Percentiles rank a stretch among this genome's conserved stretches.
Conservation (phyloP, 2,113 vertebrate genomes). For the Martes martes region DNA sequence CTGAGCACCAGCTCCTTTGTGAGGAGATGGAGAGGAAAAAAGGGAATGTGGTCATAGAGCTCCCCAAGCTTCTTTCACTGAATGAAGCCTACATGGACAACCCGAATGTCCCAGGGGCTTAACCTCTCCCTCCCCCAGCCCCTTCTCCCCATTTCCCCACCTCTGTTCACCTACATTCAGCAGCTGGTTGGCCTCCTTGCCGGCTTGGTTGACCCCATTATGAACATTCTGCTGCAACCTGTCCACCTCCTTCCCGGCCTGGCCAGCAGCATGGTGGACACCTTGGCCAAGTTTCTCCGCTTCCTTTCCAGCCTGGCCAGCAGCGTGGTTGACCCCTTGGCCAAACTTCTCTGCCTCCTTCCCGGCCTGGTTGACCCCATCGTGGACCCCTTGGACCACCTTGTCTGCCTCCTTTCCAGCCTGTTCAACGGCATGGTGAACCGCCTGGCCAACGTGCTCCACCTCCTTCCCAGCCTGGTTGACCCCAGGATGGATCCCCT, state of each 20-base stretch:
- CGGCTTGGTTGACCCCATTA: slow-evolving; percentile 73
- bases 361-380: slow-evolving; percentile 63
- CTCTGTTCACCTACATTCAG: slow-evolving; percentile 77
- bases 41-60: not conserved
- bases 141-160: slow-evolving; percentile 44
- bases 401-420: slow-evolving; percentile 64
- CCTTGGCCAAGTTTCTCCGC: slow-evolving; percentile 68
- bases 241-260: slow-evolving; percentile 71
- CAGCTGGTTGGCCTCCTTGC: slow-evolving; percentile 74
- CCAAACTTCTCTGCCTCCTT: slow-evolving; percentile 66
- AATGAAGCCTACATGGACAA: not conserved
- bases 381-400: slow-evolving; percentile 41
- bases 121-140: slow-evolving; percentile 36
- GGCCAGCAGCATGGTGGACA: slow-evolving; percentile 65
- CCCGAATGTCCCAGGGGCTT: not conserved
- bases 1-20: not conserved
- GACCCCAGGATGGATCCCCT: not conserved
- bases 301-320: slow-evolving; percentile 68
- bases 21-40: not conserved
- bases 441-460: slow-evolving; percentile 30
- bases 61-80: not conserved
- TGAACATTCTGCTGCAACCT: slow-evolving; percentile 60
- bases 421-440: slow-evolving; percentile 62
- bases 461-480: slow-evolving; percentile 57
- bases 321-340: slow-evolving; percentile 62